Percentiles rank a stretch among this genome's conserved stretches.
phyloP scores from a whole-genome alignment of 2,888 invertebrate genomes.

The Stenolophus ochropezus region DNA sequence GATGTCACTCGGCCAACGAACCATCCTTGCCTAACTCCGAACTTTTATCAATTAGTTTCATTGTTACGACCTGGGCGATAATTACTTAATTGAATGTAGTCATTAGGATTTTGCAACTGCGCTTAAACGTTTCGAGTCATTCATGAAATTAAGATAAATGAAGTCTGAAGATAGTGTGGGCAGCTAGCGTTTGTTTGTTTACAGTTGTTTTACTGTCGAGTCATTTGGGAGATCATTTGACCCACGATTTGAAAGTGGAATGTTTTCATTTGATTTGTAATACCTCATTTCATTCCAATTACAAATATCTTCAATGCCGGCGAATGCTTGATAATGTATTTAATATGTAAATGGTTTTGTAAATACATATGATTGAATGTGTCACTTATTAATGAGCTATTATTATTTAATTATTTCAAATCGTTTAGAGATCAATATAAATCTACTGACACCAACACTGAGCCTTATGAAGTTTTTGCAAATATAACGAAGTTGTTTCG shows the following conservation, averaged over 20 bases:
- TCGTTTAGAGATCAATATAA: too few species aligned
- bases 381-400: too few species aligned
- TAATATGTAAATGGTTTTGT: not conserved
- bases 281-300: not conserved
- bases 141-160: slow-evolving; percentile 45
- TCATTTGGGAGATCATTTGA: slow-evolving; percentile 2
- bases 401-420: too few species aligned
- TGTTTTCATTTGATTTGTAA: not conserved
- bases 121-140: slow-evolving; percentile 15
- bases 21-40: slow-evolving; percentile 5
- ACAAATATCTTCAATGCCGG: not conserved
- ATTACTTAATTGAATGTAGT: slow-evolving; percentile 50
- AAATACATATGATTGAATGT: not conserved
- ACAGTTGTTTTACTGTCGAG: slow-evolving; percentile 11
- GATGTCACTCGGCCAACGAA: slow-evolving; percentile 54
- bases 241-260: slow-evolving; percentile 33
- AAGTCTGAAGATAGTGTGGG: slow-evolving; percentile 31
- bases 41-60: slow-evolving; percentile 50
- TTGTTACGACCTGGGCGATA: slow-evolving; percentile 49
- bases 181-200: slow-evolving; percentile 16
- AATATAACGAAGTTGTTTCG: too few species aligned
- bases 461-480: too few species aligned
- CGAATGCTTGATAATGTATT: not conserved
- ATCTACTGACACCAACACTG: too few species aligned
- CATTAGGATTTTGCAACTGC: slow-evolving; percentile 46